phyloP scores from a whole-genome alignment of 37 sponge, comb jelly and placozoan genomes.

The Spongilla lacustris region DNA sequence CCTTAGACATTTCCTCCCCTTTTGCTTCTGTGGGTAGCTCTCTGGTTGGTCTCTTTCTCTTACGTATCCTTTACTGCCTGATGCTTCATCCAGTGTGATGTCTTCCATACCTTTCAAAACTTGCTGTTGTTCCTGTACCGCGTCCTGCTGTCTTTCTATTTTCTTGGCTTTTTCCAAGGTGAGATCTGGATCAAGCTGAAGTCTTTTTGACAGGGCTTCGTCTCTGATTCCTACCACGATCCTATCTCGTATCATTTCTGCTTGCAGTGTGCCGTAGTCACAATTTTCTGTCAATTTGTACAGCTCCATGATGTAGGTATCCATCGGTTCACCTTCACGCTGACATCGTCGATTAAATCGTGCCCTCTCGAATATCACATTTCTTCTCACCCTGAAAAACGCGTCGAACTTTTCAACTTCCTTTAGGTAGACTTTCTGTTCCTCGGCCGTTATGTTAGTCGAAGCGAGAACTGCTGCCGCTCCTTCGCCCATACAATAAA shows the following conservation, averaged over 20 bases:
- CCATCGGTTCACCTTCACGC: slow-evolving; percentile 40
- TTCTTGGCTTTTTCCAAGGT: no score
- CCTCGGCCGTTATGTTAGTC: slow-evolving; percentile 12
- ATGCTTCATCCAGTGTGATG: no score
- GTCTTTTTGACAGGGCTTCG: slow-evolving; percentile 16
- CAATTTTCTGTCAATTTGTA: slow-evolving; percentile 42
- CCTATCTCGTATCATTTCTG: slow-evolving; percentile 54
- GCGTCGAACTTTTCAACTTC: no score
- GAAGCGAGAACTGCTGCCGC: slow-evolving; percentile 42
- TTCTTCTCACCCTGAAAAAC: slow-evolving; percentile 36
- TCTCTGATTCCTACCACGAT: slow-evolving; percentile 36
- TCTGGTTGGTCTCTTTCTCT: no score
- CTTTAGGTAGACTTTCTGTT: slow-evolving; percentile 17
- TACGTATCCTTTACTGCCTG: no score
- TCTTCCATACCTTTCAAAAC: no score
- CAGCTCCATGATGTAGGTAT: slow-evolving; percentile 34
- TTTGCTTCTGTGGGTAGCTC: no score
- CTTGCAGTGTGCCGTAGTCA: slow-evolving; percentile 21
- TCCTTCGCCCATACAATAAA: slow-evolving; percentile 52
- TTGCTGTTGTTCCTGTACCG: no score
- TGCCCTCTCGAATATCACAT: slow-evolving; percentile 48
- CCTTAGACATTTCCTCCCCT: no score
- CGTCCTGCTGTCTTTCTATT: no score
- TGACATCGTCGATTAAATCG: slow-evolving; percentile 42
- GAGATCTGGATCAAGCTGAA: slow-evolving; percentile 7